Evolutionary conservation across 2,888 invertebrate species (phyloP), one percentile per base, ranked within the genome.

Genomic region (Galerucella calmariensis): DNA sequence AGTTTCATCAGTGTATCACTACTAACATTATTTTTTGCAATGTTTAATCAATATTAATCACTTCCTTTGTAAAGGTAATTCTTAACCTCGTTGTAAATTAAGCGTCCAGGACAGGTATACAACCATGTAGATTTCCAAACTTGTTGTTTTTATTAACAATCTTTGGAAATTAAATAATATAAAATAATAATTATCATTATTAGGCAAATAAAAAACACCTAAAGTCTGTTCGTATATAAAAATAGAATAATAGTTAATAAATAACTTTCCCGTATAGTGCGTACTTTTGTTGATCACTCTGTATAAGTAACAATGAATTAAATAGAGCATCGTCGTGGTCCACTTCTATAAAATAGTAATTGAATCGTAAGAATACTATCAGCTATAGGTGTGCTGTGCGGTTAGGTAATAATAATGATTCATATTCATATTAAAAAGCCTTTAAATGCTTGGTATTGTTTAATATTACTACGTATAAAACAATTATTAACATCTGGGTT

Each of bases 11-110:
- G 51, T 76, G 63, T 66, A 74, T 74, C 71, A 62, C 68, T 27
- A 51, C 58, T 72, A 66, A 65, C 74, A 71, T 72, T 59, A 44
- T 63, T 71, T 76, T 76, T 76, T 74, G 76, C 76, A 76, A 76
- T 76, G 69, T 76, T 74, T 76, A 70, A 74, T 71, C 61, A 74
- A 65, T 73, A 76, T 76, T 76, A 67, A 71, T 70, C 46, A 74
- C 73, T 74, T 76, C 76, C 76, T 76, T 71, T 68, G 74, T 27
- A 35, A 73, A 69, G 73, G 73, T 73, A 72, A 72, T 69, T 67
- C 61, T 72, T 72, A 72, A 72, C 75, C 72, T 61, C 72, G 72
- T 75, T 75, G 72, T 75, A 75, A 75, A 75, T 69, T 58, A 72
- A 65, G 46, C 46, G 41, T 69, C 14, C 35, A 16, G 67, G 70